Evolutionary conservation across 23 tunicate genomes (phyloP).

Genomic region (Halocynthia roretzi): DNA sequence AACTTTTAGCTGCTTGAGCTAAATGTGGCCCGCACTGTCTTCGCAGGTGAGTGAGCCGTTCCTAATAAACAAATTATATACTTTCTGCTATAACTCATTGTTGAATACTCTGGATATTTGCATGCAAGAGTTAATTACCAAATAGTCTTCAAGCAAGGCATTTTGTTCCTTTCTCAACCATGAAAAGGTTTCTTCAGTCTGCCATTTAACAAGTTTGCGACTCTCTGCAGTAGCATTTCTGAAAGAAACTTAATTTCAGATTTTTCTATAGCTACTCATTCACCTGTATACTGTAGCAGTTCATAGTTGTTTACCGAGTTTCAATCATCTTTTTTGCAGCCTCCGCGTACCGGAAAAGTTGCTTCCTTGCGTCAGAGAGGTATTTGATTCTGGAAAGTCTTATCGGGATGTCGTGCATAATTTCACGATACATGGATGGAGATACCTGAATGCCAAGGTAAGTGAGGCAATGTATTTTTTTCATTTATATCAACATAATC

Average conservation of each 20-base stretch:
- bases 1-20: slow-evolving; percentile 52
- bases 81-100: background rate
- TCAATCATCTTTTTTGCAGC: slow-evolving; percentile 78
- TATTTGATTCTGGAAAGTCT: slow-evolving; percentile 66
- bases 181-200: slow-evolving; percentile 59
- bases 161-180: slow-evolving; percentile 83
- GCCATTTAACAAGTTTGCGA: slow-evolving; percentile 73
- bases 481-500: too few relatives aligned
- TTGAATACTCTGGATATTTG: background rate
- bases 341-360: slow-evolving; percentile 67
- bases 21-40: slow-evolving; percentile 71
- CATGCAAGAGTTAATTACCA: slow-evolving; percentile 9
- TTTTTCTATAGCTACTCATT: too few relatives aligned
- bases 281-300: background rate
- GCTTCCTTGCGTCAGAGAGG: slow-evolving; percentile 73
- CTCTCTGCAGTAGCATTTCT: slow-evolving; percentile 44
- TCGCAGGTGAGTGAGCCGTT: slow-evolving; percentile 50
- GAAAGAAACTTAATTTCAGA: too few relatives aligned
- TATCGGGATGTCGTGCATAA: slow-evolving; percentile 79
- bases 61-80: background rate
- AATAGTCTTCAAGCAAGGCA: slow-evolving; percentile 62
- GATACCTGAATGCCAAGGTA: slow-evolving; percentile 24
- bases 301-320: slow-evolving; percentile 14
- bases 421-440: slow-evolving; percentile 86
- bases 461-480: too few relatives aligned